Evolutionary conservation across 64 coral and sea anemone species (phyloP).

Genomic region (Acropora tenuis): DNA sequence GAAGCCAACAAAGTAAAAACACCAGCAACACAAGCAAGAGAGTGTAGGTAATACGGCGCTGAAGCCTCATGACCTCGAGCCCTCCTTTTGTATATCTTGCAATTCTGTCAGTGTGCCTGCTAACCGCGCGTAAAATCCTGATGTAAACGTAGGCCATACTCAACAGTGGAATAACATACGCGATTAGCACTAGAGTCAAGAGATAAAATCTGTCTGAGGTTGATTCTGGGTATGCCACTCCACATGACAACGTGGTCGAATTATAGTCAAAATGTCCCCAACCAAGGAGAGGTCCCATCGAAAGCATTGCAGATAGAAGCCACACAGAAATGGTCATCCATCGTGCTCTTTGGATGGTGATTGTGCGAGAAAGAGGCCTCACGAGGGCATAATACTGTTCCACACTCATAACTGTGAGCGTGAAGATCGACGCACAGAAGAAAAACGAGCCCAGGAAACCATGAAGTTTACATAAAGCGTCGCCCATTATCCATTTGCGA

Average conservation of each 20-base stretch:
- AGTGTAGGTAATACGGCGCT: conserved; percentile 84
- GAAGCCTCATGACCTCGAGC: conserved; percentile 83
- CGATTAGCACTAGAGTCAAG: conserved; percentile 66
- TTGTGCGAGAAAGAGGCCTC: conserved; percentile 78
- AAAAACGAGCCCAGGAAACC: conserved; percentile 91
- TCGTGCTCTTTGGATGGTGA: conserved; percentile 81
- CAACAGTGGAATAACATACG: conserved; percentile 71
- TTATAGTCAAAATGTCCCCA: conserved; percentile 92
- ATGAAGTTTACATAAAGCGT: conserved; percentile 79
- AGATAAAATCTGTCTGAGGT: conserved; percentile 73
- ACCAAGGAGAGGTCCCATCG: conserved; percentile 67
- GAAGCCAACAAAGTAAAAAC: conserved; percentile 86
- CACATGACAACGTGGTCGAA: conserved; percentile 82
- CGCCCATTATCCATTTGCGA: conserved; percentile 76
- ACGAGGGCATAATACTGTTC: conserved; percentile 88
- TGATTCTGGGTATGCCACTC: conserved; percentile 60
- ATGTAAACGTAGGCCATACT: conserved; percentile 88
- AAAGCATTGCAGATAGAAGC: conserved; percentile 56
- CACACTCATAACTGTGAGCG: conserved; percentile 89
- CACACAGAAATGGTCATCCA: conserved; percentile 63
- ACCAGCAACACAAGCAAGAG: conserved; percentile 79
- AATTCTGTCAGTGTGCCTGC: conserved; percentile 77
- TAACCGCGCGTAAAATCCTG: conserved; percentile 81
- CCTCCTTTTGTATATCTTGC: conserved; percentile 69
- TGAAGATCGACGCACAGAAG: conserved; percentile 91